Percentiles rank a stretch among this genome's conserved stretches.
Conservation (phyloP, 2,797 vertebrate species). For the Sebastes diaconus region DNA sequence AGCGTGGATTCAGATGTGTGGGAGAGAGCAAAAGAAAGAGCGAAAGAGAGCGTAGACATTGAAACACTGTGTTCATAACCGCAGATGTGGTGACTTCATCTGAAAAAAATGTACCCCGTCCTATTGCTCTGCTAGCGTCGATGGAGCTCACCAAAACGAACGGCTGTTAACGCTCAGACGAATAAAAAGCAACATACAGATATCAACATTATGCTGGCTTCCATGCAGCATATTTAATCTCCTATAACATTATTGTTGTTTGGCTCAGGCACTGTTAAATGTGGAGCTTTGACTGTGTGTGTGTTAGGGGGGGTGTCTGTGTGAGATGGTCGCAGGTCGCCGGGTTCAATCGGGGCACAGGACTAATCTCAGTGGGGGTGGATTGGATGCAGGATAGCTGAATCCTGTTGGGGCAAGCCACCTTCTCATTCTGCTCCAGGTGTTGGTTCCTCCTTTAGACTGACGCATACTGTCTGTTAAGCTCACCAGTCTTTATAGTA, state of each 20-base stretch:
- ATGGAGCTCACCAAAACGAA: constrained; percentile 47
- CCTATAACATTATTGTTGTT: not conserved
- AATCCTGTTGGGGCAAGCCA: constrained; percentile 72
- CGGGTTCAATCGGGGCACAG: constrained; percentile 57
- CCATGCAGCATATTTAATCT: not conserved
- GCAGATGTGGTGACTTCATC: constrained; percentile 82
- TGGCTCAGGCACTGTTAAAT: not conserved
- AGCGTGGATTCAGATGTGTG: not conserved
- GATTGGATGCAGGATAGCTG: constrained; percentile 63
- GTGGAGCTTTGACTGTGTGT: not conserved
- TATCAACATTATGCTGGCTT: not conserved
- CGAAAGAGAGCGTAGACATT: constrained; percentile 36
- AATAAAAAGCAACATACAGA: not conserved
- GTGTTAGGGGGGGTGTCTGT: not conserved
- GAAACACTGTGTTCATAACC: constrained; percentile 64
- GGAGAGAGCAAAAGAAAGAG: constrained; percentile 3
- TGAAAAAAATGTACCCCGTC: constrained; percentile 68
- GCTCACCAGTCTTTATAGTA: not conserved
- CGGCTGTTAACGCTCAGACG: constrained; percentile 12
- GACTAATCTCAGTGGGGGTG: constrained; percentile 73
- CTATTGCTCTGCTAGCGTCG: constrained; percentile 45
- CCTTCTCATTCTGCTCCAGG: constrained; percentile 62
- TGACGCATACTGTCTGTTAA: constrained; percentile 18
- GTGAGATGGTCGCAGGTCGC: constrained; percentile 66
- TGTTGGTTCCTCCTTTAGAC: constrained; percentile 49